Conservation (phyloP, 2,888 invertebrate genomes). For the Agrotis ipsilon region DNA sequence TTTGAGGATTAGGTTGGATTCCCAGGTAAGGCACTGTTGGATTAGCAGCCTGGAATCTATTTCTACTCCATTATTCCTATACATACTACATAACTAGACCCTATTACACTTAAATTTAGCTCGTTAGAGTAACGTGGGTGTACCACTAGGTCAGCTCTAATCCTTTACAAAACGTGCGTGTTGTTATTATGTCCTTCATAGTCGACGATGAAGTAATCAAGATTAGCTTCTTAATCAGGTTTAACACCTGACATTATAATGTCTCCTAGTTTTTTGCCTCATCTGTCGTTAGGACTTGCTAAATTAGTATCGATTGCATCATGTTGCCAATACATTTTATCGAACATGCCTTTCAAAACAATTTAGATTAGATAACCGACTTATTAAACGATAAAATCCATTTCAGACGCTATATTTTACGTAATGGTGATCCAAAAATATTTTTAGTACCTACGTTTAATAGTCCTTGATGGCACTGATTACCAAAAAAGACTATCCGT, state of each 20-base stretch:
- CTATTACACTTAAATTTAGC: too few relatives aligned
- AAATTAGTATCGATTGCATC: slow-evolving; percentile 50
- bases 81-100: too few relatives aligned
- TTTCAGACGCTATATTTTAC: slow-evolving; percentile 37
- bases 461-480: slow-evolving; percentile 33
- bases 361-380: slow-evolving; percentile 57
- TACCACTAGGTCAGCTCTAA: too few relatives aligned
- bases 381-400: slow-evolving; percentile 47
- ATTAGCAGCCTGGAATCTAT: too few relatives aligned
- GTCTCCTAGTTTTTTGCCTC: slow-evolving; percentile 6
- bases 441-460: slow-evolving; percentile 5
- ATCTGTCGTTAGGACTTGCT: slow-evolving; percentile 6
- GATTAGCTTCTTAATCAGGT: slow-evolving; percentile 5
- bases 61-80: too few relatives aligned
- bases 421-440: slow-evolving; percentile 32
- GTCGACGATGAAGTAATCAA: slow-evolving; percentile 1
- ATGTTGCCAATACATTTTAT: slow-evolving; percentile 49
- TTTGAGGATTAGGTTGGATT: background rate
- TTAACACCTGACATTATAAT: background rate
- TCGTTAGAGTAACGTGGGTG: too few relatives aligned
- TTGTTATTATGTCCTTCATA: too few relatives aligned
- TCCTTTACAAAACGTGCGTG: too few relatives aligned
- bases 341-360: slow-evolving; percentile 52
- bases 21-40: background rate
- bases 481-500: slow-evolving; percentile 19